Base-by-base conservation (phyloP, 2,888 invertebrate species). In the Limnephilus lunatus region DNA sequence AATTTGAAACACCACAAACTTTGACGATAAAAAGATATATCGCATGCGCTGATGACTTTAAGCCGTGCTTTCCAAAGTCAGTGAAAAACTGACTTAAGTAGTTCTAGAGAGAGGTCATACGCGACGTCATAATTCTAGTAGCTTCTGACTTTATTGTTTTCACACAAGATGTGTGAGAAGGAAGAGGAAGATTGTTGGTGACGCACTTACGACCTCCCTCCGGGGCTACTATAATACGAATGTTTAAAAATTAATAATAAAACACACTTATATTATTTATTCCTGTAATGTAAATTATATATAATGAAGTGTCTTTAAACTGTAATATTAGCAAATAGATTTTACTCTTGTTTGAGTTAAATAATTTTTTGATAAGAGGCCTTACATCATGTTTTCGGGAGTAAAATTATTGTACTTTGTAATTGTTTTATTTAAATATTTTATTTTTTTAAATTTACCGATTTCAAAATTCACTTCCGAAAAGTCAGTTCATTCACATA, bases 281-380 rank as follows among this genome's bases (percentile, higher is more conserved):
- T 85, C 35, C 32, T 35, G 48, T 48, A 48, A 35, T 39, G 85
- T 85, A 85, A 85, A 85, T 85, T 85, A 44, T 85, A 39, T 44
- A 85, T 39, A 85, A 31, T 15, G 19, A 85, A 85, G 85, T 85
- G 85, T 85, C 85, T 85, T 85, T 85, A 39, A 85, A 85, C 35
- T 85, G 35, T 85, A 85, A 39, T 85, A 35, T 85, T 85, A 85
- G 85, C 35, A 35, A 85, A 85, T 85, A 39, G 32, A 44, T 44
- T 39, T 85, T 19, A n/a, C n/a, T 44, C 85, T 82, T 14, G 5
- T 82, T 82, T 15, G 32, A 82, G 82, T 82, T 82, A 32, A 82
- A 32, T 32, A 2, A 31, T 82, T 82, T 31, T 82, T 82, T 82
- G 2, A 31, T 15, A 14, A 48, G 39, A 85, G 85, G 85, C 85